These are phyloP conservation scores for Nomada hirtipes DNA, from an alignment of 2,888 invertebrate species.

Conservation along the genomic window DNA sequence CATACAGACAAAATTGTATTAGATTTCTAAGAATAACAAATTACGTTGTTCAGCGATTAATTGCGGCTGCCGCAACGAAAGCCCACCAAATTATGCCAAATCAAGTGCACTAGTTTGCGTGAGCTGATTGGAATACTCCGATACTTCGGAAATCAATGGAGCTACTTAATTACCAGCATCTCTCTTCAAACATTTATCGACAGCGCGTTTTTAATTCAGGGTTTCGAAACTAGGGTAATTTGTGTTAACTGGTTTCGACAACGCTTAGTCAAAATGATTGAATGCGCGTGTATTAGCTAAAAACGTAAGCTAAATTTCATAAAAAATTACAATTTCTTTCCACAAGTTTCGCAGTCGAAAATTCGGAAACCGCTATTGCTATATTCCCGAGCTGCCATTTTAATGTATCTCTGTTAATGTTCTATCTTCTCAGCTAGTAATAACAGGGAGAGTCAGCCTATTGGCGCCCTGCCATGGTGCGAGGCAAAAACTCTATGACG, in stretches of 20 bases:
- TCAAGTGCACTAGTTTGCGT: background rate
- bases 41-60: background rate
- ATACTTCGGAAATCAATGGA: background rate
- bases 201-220: too few species aligned
- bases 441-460: conserved; percentile 46
- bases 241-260: too few species aligned
- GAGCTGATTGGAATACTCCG: background rate
- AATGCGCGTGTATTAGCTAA: too few species aligned
- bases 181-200: too few species aligned
- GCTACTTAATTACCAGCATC: too few species aligned
- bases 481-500: conserved; percentile 59
- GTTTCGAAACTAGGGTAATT: too few species aligned
- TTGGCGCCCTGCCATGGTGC: conserved; percentile 57
- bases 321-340: too few species aligned
- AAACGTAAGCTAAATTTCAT: too few species aligned
- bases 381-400: background rate
- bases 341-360: background rate
- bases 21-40: background rate
- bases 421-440: conserved; percentile 36
- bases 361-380: background rate
- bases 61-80: background rate
- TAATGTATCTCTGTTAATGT: conserved; percentile 34
- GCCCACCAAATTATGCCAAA: background rate
- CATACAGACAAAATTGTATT: background rate
- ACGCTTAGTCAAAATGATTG: too few species aligned